Base-by-base conservation (phyloP, 2,888 invertebrate species). In the Oscheius onirici region DNA sequence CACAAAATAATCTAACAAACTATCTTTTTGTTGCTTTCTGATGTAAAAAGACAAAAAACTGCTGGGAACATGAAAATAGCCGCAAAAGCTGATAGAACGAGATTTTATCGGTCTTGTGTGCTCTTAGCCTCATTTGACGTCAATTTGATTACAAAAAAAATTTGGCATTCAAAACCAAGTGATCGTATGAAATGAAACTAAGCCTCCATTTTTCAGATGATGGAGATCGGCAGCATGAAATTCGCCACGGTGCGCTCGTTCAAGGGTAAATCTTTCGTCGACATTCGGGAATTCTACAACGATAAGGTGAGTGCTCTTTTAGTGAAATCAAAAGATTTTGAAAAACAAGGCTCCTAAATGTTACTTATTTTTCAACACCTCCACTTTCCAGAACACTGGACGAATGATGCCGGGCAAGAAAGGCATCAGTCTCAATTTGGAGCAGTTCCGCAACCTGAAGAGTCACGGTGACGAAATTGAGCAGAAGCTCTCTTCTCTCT, bases 231-330 rank as follows among this genome's bases (percentile, higher is more conserved):
- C 46, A 82, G 72, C 43, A 74, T 76, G 61, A 65, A 76, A 34
- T 85, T 67, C 63, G 79, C 77, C 22, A 74, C 76, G 10, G 78
- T 86, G 11, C 44, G 72, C 54, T 65, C 70, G 8, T 85, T 83
- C 77, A 76, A 75, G 24, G 83, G 83, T 41, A 77, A 78, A 57
- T 71, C 74, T 20, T 75, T 76, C 66, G 69, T 85, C 52, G 81
- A 85, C 57, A 83, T 85, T 49, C 66, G 85, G 17, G 85, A 85
- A 68, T 86, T 75, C 72, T 85, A 86, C 78, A 68, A 70, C 17
- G 84, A 86, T 57, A 83, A 84, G 74, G 81, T 76, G 22, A 51
- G 60, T 70, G 58, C 10, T 24, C 24, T 5, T 60, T 34, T 54
- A 20, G 13, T 54, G 6, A 51, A n/a, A n/a, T n/a, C n/a, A n/a